A percentile compares a stretch with the other conserved stretches of the same genome.
Conservation (phyloP, 2,113 vertebrate genomes). For the Aspiorhynchus laticeps region DNA sequence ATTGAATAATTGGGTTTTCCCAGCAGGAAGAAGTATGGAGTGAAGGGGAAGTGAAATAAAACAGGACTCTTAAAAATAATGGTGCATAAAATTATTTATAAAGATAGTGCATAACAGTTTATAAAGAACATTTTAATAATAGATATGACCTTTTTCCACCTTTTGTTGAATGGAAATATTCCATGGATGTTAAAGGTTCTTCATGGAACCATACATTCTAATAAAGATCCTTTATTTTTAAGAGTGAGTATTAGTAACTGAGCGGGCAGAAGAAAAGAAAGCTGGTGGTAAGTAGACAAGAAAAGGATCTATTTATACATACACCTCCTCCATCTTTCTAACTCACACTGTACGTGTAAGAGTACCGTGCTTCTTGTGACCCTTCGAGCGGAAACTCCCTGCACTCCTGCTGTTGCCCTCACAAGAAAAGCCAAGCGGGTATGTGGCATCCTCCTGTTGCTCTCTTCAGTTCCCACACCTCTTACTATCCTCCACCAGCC, state of each 20-base stretch:
- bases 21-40: not conserved
- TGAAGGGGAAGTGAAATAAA: not conserved
- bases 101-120: too few relatives aligned
- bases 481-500: constrained; percentile 1
- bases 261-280: not conserved
- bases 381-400: constrained; percentile 6
- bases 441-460: not conserved
- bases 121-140: too few relatives aligned
- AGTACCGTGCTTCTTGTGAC: not conserved
- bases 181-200: not conserved
- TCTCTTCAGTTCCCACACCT: constrained; percentile 23
- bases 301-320: not conserved
- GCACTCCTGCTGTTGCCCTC: constrained; percentile 1
- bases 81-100: too few relatives aligned
- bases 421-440: constrained; percentile 8
- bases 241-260: not conserved
- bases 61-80: too few relatives aligned
- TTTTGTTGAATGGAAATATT: too few relatives aligned
- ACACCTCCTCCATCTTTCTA: constrained; percentile 9
- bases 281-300: not conserved
- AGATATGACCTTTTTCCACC: too few relatives aligned
- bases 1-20: not conserved
- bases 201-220: not conserved
- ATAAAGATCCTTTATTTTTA: not conserved
- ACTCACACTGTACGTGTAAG: constrained; percentile 19